Evolutionary conservation across 2,113 vertebrate genomes (phyloP), one percentile per base, ranked within the genome.

Genomic region (Mustela nigripes): DNA sequence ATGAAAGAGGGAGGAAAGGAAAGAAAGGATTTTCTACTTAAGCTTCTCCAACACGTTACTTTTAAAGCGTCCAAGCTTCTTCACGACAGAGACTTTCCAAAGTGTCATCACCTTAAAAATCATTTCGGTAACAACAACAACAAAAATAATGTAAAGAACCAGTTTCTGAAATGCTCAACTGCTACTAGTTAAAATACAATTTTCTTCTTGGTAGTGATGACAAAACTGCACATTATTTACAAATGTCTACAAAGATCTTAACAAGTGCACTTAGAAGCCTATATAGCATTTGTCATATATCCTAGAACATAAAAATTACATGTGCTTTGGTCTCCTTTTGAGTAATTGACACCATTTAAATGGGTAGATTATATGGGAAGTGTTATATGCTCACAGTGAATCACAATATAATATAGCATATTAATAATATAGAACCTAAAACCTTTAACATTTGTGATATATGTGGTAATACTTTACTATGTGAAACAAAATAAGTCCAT

Each of bases 121-220:
- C 42, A 26, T 62, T 65, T 86, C n/a, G 80, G 28, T 73, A 85
- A 62, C 10, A 65, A 71, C 33, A 82, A 79, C 33, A 82, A 79
- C 60, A 48, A 62, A 5, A 83, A 50, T 56, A 53, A 24, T 31
- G 42, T 11, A 62, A 24, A 85, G 22, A 86, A 53, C 36, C 33
- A 79, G 56, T 80, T 63, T 81, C 42, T 80, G 83, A 81, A 86
- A 91, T 91, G 36, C 80, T 90, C 79, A 86, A 80, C 39, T 63
- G 50, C 45, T 63, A 33, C 45, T 12, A 53, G 53, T 94, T 56
- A 80, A 63, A 94, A 86, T 53, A 56, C 31, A 81, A 36, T 36
- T 94, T 91, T 63, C 16, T 83, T 76, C 53, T 88, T 78, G 48
- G 33, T 71, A 86, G 76, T 91, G 58, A 53, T 69, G 42, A 62